Percentiles rank a stretch among this genome's conserved stretches.
Conservation (phyloP, 1,140 invertebrate species). For the Mactra quadrangularis region DNA sequence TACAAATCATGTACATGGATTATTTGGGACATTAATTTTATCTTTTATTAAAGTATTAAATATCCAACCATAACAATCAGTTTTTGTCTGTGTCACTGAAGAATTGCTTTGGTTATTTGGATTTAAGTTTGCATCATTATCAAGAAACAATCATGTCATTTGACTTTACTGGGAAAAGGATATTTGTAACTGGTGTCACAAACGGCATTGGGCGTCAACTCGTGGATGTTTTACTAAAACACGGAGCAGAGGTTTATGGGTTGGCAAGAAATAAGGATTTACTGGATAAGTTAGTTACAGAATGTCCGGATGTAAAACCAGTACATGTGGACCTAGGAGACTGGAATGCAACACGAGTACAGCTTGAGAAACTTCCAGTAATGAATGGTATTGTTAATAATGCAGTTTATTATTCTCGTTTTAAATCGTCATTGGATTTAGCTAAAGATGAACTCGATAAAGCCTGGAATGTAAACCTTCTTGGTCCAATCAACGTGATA, state of each 20-base stretch:
- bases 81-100: too few relatives aligned
- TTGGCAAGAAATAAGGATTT: not conserved
- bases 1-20: too few relatives aligned
- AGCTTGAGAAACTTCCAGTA: slow-evolving; percentile 84
- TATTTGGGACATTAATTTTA: too few relatives aligned
- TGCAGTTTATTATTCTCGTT: slow-evolving; percentile 87
- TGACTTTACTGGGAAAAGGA: slow-evolving; percentile 22
- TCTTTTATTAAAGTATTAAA: too few relatives aligned
- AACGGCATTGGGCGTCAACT: slow-evolving; percentile 42
- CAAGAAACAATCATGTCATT: too few relatives aligned
- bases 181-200: slow-evolving; percentile 42
- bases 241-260: slow-evolving; percentile 44
- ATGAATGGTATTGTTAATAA: slow-evolving; percentile 93
- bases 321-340: slow-evolving; percentile 82
- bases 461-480: slow-evolving; percentile 91
- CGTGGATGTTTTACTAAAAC: slow-evolving; percentile 1
- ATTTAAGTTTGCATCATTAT: too few relatives aligned
- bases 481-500: slow-evolving; percentile 92
- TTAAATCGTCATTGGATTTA: slow-evolving; percentile 87
- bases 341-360: slow-evolving; percentile 89
- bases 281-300: slow-evolving; percentile 4
- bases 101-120: too few relatives aligned
- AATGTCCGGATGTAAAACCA: slow-evolving; percentile 86
- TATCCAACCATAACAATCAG: too few relatives aligned
- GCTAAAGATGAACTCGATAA: slow-evolving; percentile 88